Conservation (phyloP, 2,888 invertebrate genomes). For the Podotricha telesiphe region DNA sequence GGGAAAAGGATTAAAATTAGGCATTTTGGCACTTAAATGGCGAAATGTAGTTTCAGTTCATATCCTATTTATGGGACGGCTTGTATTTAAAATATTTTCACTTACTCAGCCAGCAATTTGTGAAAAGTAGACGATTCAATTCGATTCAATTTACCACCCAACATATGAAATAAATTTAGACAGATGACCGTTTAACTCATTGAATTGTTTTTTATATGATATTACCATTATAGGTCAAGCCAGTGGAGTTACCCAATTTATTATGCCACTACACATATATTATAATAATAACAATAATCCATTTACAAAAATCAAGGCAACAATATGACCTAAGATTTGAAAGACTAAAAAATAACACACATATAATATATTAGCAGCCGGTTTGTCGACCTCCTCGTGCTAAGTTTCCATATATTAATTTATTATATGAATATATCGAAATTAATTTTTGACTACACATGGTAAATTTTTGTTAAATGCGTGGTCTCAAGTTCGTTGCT, state of each 20-base stretch:
- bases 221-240: too few species aligned
- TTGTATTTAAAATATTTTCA: too few species aligned
- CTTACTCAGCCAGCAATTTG: too few species aligned
- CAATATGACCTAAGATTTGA: conserved; percentile 24
- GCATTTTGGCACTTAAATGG: too few species aligned
- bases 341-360: neutral
- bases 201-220: too few species aligned
- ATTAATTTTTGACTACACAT: conserved; percentile 19
- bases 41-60: too few species aligned
- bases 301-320: conserved; percentile 16
- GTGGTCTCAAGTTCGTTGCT: conserved; percentile 30
- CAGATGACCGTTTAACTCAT: too few species aligned
- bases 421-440: neutral
- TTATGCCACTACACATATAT: neutral
- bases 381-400: conserved; percentile 18
- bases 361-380: conserved; percentile 9
- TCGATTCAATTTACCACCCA: too few species aligned
- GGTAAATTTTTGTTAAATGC: conserved; percentile 14
- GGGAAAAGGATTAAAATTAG: too few species aligned
- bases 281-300: conserved; percentile 12
- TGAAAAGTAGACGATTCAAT: too few species aligned
- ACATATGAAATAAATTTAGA: too few species aligned
- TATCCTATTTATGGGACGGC: too few species aligned
- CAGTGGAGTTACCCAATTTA: neutral
- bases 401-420: conserved; percentile 24